Evolutionary conservation across 2,113 vertebrate genomes (phyloP), one percentile per base, ranked within the genome.

Genomic region (Anguilla rostrata): DNA sequence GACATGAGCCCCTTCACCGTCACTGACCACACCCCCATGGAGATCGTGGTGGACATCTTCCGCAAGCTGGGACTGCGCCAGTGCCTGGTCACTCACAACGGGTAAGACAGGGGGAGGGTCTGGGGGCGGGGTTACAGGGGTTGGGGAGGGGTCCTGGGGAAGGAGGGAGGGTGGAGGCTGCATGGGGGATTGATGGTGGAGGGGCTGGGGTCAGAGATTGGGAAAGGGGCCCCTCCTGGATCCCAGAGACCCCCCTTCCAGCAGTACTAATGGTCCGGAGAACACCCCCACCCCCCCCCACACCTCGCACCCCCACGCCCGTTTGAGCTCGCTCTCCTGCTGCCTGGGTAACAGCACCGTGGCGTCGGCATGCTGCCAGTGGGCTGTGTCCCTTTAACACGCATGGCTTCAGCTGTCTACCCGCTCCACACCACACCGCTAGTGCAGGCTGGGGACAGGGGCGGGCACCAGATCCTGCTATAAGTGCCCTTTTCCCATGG

Each of bases 1-100:
- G 98, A 99, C 91, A 99, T 99, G 98, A 99, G 98, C 92, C 98
- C 98, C 81, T 99, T 99, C 92, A 99, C 98, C 2, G 98, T 99
- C 93, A 99, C 98, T 1, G 98, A 99, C 94, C 98, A 99, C 93
- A 99, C 98, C 0, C 98, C 98, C 39, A 99, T 99, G 98, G 98
- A 99, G 94, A 99, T 99, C 12, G 98, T 99, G 93, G 98, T 99
- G 94, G 98, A 99, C 93, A 99, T 99, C 92, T 99, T 99, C 95
- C 96, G 98, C 29, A 99, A 99, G 92, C 93, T 99, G 89, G 98
- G 98, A 6, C 96, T 99, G 92, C 97, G 98, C 92, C 98, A 99
- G 96, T 99, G 98, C 95, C 97, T 99, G 91, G 98, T 99, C 91
- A 99, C 98, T 84, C 98, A 99, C 93, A 99, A 99, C 9, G 98